A percentile compares a stretch with the other conserved stretches of the same genome.
These are phyloP conservation scores for Cyprinus carpio DNA, from an alignment of 2,113 vertebrate genomes.

Conservation along the genomic window DNA sequence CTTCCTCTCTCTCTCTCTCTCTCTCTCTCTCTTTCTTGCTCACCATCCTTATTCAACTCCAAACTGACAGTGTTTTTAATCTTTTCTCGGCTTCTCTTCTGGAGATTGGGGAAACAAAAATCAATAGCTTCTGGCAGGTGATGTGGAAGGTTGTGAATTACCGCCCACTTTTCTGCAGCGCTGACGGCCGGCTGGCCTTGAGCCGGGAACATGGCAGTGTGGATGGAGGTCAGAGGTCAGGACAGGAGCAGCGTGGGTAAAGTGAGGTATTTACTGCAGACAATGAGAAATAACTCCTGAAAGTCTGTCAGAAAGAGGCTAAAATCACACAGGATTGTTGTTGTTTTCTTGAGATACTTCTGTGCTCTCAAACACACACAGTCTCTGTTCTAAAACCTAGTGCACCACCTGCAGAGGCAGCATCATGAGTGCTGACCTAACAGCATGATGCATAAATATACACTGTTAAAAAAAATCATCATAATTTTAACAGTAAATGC, in stretches of 20 bases:
- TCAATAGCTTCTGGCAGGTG: conserved; percentile 97
- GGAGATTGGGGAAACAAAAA: conserved; percentile 98
- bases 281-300: conserved; percentile 74
- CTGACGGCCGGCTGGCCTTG: conserved; percentile 70
- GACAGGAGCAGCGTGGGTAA: conserved; percentile 64
- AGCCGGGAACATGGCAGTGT: conserved; percentile 68
- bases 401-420: background rate
- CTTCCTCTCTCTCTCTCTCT: conserved; percentile 66
- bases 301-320: conserved; percentile 3
- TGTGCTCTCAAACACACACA: background rate
- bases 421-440: background rate
- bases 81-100: conserved; percentile 95
- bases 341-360: conserved; percentile 23
- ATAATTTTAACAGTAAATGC: too few relatives aligned
- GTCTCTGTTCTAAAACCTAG: background rate
- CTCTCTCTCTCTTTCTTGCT: conserved; percentile 61
- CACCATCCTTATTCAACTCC: conserved; percentile 97
- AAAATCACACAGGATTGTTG: conserved; percentile 29
- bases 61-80: conserved; percentile 99
- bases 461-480: too few relatives aligned
- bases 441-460: too few relatives aligned
- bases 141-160: conserved; percentile 90
- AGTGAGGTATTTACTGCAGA: conserved; percentile 76
- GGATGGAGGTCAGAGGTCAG: conserved; percentile 72
- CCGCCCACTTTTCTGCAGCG: conserved; percentile 56